Percentiles rank a stretch among this genome's conserved stretches.
Evolutionary conservation across 2,888 invertebrate species (phyloP).

Genomic region (Drosophila formosana): DNA sequence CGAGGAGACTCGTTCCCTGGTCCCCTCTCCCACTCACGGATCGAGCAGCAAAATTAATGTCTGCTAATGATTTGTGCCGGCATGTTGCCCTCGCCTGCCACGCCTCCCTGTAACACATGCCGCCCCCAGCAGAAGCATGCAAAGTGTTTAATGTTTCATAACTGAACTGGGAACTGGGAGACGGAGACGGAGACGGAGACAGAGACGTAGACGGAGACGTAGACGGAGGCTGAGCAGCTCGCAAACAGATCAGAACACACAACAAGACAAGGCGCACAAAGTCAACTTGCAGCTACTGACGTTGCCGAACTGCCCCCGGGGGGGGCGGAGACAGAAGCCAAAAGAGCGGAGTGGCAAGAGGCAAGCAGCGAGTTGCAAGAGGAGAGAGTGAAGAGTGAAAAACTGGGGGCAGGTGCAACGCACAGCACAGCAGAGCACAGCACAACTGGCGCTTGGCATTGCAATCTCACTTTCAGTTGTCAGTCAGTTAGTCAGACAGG

Average conservation of each 20-base stretch:
- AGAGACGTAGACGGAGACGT: constrained; percentile 24
- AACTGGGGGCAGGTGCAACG: constrained; percentile 25
- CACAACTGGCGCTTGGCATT: constrained; percentile 49
- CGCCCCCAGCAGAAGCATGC: constrained; percentile 40
- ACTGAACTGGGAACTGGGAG: constrained; percentile 38
- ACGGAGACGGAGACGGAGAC: constrained; percentile 19
- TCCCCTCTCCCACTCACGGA: neutral
- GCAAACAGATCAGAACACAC: constrained; percentile 44
- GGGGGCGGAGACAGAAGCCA: neutral
- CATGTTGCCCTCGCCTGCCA: constrained; percentile 41
- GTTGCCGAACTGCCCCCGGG: constrained; percentile 33
- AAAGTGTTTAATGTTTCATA: constrained; percentile 79
- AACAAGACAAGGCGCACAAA: constrained; percentile 49
- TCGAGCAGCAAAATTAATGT: constrained; percentile 68
- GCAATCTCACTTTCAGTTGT: constrained; percentile 67
- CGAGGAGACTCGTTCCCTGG: constrained; percentile 17
- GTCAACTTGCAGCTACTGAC: constrained; percentile 41
- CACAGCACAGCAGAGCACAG: constrained; percentile 36
- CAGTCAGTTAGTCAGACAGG: constrained; percentile 30
- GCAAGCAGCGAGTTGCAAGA: neutral
- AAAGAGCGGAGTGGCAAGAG: neutral
- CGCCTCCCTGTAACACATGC: constrained; percentile 11
- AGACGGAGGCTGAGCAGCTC: constrained; percentile 19
- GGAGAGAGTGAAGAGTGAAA: neutral
- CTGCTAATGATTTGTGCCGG: constrained; percentile 79